A percentile compares a stretch with the other conserved stretches of the same genome.
Conservation (phyloP, 2,113 vertebrate genomes). For the Gymnogyps californianus region DNA sequence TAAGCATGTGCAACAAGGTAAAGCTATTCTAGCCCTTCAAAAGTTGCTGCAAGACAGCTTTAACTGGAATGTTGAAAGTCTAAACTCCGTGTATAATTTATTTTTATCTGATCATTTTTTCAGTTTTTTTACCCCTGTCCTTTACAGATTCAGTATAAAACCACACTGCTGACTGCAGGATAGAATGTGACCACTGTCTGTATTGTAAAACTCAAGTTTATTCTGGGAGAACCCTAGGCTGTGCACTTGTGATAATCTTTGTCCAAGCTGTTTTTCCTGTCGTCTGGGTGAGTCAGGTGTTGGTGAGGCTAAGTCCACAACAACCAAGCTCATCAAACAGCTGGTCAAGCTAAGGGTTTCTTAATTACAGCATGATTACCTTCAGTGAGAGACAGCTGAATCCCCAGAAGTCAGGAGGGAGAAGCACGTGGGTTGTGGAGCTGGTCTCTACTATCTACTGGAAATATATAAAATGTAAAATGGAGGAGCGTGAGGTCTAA, state of each 20-base stretch:
- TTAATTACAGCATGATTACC: neutral
- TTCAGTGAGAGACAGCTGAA: neutral
- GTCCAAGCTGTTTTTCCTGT: neutral
- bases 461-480: neutral
- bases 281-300: neutral
- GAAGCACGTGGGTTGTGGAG: neutral
- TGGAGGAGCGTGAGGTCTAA: neutral
- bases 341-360: neutral
- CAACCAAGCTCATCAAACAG: neutral
- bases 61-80: neutral
- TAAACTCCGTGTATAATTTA: neutral
- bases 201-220: neutral
- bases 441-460: neutral
- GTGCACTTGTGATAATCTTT: neutral
- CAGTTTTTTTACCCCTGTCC: accelerated
- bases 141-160: neutral
- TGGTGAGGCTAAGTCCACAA: neutral
- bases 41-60: neutral
- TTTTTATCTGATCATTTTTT: neutral
- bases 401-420: neutral
- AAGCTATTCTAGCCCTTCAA: neutral
- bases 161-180: neutral
- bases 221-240: neutral
- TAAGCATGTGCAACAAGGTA: neutral
- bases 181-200: neutral